A percentile compares a stretch with the other conserved stretches of the same genome.
Evolutionary conservation across 2,797 vertebrate genomes (phyloP).

Genomic region (Neoniphon sammara): DNA sequence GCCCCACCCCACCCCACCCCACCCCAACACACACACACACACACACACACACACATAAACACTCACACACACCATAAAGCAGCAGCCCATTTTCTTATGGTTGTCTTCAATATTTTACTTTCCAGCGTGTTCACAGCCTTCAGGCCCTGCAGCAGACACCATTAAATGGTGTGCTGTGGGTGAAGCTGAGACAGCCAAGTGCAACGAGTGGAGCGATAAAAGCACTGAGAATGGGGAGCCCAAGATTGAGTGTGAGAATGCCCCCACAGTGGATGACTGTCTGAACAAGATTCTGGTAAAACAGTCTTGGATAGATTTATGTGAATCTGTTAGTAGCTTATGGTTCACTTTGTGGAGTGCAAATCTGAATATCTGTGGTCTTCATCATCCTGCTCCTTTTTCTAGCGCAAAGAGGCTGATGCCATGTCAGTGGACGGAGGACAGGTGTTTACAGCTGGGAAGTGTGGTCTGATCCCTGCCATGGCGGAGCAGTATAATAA

Average conservation of each 20-base stretch:
- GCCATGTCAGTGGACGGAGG: constrained; percentile 91
- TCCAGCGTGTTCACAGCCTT: constrained; percentile 44
- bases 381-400: constrained; percentile 2
- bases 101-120: constrained; percentile 20
- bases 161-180: constrained; percentile 90
- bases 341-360: not conserved
- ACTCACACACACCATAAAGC: not conserved
- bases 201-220: constrained; percentile 86
- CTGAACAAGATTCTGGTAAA: constrained; percentile 90
- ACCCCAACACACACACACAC: constrained; percentile 6
- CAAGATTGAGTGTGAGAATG: constrained; percentile 82
- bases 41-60: not conserved
- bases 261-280: constrained; percentile 83
- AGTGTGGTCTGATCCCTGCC: constrained; percentile 91
- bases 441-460: constrained; percentile 87
- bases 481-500: constrained; percentile 87
- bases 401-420: constrained; percentile 89
- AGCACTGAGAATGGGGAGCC: accelerated
- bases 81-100: not conserved
- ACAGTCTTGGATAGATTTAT: not conserved
- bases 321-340: not conserved
- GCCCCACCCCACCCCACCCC: too few relatives aligned
- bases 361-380: constrained; percentile 2
- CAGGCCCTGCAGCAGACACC: not conserved
- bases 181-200: constrained; percentile 85